These are phyloP conservation scores for Mylabris sibirica DNA, from an alignment of 2,888 invertebrate genomes.

Conservation along the genomic window DNA sequence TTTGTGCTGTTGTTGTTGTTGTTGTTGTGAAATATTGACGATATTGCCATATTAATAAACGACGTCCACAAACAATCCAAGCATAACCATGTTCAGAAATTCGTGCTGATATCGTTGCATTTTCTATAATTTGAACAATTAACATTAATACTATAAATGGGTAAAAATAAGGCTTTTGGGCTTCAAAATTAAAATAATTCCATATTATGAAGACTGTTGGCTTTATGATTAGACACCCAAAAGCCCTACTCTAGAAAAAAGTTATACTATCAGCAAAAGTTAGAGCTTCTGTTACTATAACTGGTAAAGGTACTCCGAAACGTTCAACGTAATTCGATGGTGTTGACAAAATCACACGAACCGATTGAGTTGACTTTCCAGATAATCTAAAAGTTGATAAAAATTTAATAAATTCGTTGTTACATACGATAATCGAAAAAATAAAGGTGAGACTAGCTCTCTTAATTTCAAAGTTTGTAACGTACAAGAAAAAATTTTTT, in stretches of 20 bases:
- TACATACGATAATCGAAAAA: conserved; percentile 17
- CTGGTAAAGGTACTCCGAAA: conserved; percentile 84
- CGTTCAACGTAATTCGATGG: conserved; percentile 78
- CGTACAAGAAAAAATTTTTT: no score
- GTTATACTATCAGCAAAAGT: conserved; percentile 75
- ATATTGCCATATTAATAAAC: conserved; percentile 86
- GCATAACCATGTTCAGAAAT: conserved; percentile 66
- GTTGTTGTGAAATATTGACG: conserved; percentile 58
- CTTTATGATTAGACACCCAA: no score
- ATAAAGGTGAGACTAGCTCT: no score
- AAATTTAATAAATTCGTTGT: no score
- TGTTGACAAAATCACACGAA: conserved; percentile 80
- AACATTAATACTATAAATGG: conserved; percentile 13
- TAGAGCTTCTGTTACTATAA: conserved; percentile 87
- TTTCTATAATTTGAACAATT: conserved; percentile 46
- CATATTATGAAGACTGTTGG: no score
- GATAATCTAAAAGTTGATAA: conserved; percentile 64
- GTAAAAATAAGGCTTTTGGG: no score
- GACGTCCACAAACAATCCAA: conserved; percentile 80
- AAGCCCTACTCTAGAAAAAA: conserved; percentile 48
- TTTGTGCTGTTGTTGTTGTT: conserved; percentile 44
- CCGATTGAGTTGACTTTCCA: conserved; percentile 71
- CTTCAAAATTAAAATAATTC: no score
- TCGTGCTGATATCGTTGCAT: conserved; percentile 62
- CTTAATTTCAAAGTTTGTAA: no score